phyloP scores from a whole-genome alignment of 1,140 invertebrate species.

The Adelges cooleyi region DNA sequence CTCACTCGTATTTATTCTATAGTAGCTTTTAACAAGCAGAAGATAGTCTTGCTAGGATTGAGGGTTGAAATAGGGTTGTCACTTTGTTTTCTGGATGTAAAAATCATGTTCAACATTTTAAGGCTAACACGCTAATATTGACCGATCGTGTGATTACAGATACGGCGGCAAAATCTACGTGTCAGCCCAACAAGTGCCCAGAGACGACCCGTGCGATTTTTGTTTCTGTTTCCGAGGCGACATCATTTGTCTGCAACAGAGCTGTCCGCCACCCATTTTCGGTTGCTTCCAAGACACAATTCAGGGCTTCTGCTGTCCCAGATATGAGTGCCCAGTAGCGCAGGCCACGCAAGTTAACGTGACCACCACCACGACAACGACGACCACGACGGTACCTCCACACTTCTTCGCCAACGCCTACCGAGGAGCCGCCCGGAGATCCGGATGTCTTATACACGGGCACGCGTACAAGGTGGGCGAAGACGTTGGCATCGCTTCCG shows the following conservation, averaged over 20 bases:
- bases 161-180: slow-evolving; percentile 85
- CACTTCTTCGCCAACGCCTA: slow-evolving; percentile 67
- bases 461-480: slow-evolving; percentile 72
- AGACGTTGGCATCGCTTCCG: slow-evolving; percentile 66
- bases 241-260: slow-evolving; percentile 89
- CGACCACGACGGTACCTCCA: slow-evolving; percentile 70
- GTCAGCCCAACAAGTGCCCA: slow-evolving; percentile 85
- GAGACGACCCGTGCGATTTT: slow-evolving; percentile 88
- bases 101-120: too few relatives aligned
- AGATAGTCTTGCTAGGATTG: too few relatives aligned
- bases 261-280: slow-evolving; percentile 82
- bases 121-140: too few relatives aligned
- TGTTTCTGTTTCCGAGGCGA: slow-evolving; percentile 95
- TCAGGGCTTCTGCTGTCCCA: slow-evolving; percentile 83
- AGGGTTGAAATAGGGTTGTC: too few relatives aligned
- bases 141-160: slow-evolving; percentile 35
- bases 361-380: slow-evolving; percentile 71
- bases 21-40: too few relatives aligned
- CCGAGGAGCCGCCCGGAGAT: slow-evolving; percentile 55
- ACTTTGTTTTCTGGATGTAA: too few relatives aligned
- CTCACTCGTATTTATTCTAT: too few relatives aligned
- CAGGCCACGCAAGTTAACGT: slow-evolving; percentile 65
- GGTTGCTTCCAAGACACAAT: slow-evolving; percentile 84
- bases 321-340: slow-evolving; percentile 83
- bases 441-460: slow-evolving; percentile 73